Conservation (phyloP, 2,113 vertebrate species). For the Sceloporus tristichus region DNA sequence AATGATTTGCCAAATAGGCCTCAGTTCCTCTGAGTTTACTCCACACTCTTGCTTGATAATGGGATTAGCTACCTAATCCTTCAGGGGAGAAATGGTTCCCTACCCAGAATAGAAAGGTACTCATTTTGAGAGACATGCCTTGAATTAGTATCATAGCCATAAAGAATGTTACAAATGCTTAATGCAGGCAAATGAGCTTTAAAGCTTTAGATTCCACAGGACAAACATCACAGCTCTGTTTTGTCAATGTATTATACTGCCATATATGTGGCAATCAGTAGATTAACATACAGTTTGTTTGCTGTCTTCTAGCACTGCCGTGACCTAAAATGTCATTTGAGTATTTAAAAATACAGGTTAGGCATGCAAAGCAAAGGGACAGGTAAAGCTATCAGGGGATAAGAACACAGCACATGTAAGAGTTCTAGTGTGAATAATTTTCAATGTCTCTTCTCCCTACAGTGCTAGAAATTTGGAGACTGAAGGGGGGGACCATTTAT, state of each 20-base stretch:
- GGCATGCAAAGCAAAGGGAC: too few relatives aligned
- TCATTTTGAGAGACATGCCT: not conserved
- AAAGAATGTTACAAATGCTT: not conserved
- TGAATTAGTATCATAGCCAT: not conserved
- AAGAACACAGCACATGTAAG: too few relatives aligned
- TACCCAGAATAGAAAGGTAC: not conserved
- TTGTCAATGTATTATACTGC: not conserved
- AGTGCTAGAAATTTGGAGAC: too few relatives aligned
- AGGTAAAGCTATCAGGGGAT: too few relatives aligned
- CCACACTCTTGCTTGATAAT: slow-evolving; percentile 14
- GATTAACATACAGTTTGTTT: too few relatives aligned
- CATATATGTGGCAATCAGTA: not conserved
- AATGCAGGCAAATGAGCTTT: not conserved
- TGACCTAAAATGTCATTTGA: too few relatives aligned
- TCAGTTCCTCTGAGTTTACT: not conserved
- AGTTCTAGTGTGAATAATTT: too few relatives aligned
- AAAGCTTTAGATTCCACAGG: not conserved
- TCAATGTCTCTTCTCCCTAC: too few relatives aligned
- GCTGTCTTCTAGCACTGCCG: too few relatives aligned
- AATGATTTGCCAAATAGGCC: not conserved
- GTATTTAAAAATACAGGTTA: too few relatives aligned
- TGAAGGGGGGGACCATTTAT: too few relatives aligned
- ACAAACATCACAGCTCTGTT: not conserved
- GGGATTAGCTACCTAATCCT: slow-evolving; percentile 36
- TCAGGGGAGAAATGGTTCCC: not conserved